Evolutionary conservation across 1,140 invertebrate species (phyloP).

Genomic region (Formica selysi): DNA sequence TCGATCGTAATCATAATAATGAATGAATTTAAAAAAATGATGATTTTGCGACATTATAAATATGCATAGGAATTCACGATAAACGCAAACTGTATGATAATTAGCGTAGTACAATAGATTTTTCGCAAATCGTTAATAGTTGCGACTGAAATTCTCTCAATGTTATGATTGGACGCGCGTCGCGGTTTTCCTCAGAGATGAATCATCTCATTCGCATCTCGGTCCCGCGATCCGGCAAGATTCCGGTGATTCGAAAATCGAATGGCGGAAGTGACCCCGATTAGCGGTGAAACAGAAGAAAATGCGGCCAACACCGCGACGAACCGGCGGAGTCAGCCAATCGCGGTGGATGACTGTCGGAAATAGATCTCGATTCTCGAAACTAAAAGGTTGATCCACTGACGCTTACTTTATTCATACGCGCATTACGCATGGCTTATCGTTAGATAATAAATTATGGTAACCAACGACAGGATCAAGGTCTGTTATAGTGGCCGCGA

Average conservation of each 20-base stretch:
- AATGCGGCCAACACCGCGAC: conserved; percentile 83
- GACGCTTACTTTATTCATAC: conserved; percentile 70
- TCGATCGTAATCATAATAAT: not conserved
- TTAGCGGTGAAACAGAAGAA: conserved; percentile 84
- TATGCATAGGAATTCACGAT: not conserved
- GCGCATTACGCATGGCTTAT: conserved; percentile 56
- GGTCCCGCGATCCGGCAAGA: not conserved
- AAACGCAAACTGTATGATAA: not conserved
- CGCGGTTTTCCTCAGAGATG: not conserved
- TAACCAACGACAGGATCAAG: conserved; percentile 12
- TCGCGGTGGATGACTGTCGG: conserved; percentile 78
- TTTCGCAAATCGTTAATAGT: not conserved
- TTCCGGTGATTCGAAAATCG: conserved; percentile 52
- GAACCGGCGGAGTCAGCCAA: conserved; percentile 80
- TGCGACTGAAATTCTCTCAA: not conserved
- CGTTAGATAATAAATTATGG: conserved; percentile 45
- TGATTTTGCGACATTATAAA: not conserved
- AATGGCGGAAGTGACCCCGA: conserved; percentile 84
- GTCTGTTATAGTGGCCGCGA: not conserved
- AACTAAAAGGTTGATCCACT: conserved; percentile 79
- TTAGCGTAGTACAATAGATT: not conserved
- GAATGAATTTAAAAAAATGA: not conserved
- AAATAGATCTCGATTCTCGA: conserved; percentile 83
- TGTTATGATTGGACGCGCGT: not conserved
- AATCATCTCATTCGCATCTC: conserved; percentile 8